Evolutionary conservation across 53 echinoderm and acorn worm species (phyloP).

Genomic region (Luidia sarsii): DNA sequence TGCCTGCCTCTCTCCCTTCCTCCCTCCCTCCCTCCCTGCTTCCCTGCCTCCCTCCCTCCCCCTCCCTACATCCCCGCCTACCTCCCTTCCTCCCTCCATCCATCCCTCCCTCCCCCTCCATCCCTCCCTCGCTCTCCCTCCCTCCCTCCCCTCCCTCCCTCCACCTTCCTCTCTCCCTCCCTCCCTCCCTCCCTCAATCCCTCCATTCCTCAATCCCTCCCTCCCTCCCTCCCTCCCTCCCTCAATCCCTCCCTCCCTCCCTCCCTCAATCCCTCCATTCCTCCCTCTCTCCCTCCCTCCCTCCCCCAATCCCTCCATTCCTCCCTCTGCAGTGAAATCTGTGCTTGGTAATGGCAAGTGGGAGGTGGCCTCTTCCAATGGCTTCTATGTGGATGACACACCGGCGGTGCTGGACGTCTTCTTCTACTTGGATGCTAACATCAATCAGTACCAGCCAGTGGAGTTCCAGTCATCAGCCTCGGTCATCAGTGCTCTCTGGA

Average conservation of each 20-base stretch:
- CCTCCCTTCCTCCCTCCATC: too few species aligned
- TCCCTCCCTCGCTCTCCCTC: too few species aligned
- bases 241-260: slow-evolving; percentile 28
- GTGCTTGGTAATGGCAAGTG: slow-evolving; percentile 42
- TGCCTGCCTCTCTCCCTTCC: too few species aligned
- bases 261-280: slow-evolving; percentile 30
- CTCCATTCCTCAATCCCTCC: too few species aligned
- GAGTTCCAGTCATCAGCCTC: slow-evolving; percentile 47
- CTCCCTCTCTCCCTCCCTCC: slow-evolving; percentile 10
- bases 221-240: too few species aligned
- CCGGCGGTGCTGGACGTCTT: slow-evolving; percentile 40
- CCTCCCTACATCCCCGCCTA: too few species aligned
- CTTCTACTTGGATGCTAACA: slow-evolving; percentile 38
- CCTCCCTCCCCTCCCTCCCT: too few species aligned
- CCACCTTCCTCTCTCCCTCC: too few species aligned
- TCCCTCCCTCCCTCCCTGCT: too few species aligned
- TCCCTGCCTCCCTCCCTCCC: too few species aligned
- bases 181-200: too few species aligned
- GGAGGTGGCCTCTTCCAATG: slow-evolving; percentile 41
- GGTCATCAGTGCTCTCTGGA: slow-evolving; percentile 55
- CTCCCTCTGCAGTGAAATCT: slow-evolving; percentile 40
- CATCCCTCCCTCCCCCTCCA: neutral
- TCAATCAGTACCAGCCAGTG: slow-evolving; percentile 9
- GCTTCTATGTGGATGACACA: slow-evolving; percentile 50
- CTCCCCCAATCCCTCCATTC: neutral